Base-by-base conservation (phyloP, 2,797 vertebrate species). In the Agapornis canus region DNA sequence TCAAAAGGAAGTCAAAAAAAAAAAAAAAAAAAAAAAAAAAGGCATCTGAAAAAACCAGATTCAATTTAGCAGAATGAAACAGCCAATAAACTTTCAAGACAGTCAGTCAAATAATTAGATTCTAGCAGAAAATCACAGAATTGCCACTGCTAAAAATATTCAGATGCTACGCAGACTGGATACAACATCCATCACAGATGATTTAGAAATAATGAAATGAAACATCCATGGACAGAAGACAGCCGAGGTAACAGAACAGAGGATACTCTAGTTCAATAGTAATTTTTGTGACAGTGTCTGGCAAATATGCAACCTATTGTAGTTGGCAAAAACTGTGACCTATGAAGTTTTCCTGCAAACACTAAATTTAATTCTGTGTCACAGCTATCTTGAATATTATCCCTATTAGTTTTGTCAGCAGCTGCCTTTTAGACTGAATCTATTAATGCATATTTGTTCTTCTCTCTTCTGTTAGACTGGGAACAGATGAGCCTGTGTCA, bases 161-260 rank as follows among this genome's bases (percentile, higher is more conserved):
- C 49, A 85, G 37, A 80, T n/a, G 42, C 23, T 76, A 56, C 0
- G 0, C 31, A 66, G 39, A 7, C 47, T 60, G 54, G 39, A 14
- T 70, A 84, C 43, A 64, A 59, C 71, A 87, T 80, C 40, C 27
- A 73, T 82, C 75, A 87, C 27, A 52, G 21, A 25, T 60, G 27
- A 86, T 92, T 92, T 86, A 83, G 64, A 80, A 94, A 82, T 49
- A 86, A 77, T 60, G 11, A 82, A 79, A 81, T 72, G 37, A 89
- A 83, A 40, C 20, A 77, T 20, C n/a, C 73, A 70, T 63, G 51
- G 79, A 40, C 32, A 76, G 73, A 54, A 92, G 73, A 87, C 32
- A 81, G 26, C 8, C 32, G 56, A 43, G 27, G 59, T 66, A 82
- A 80, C 32, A 70, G 43, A 81, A 16, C 17, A 85, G 23, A 82